These are phyloP conservation scores for Hemicordylus capensis DNA, from an alignment of 2,113 vertebrate genomes.

Conservation along the genomic window DNA sequence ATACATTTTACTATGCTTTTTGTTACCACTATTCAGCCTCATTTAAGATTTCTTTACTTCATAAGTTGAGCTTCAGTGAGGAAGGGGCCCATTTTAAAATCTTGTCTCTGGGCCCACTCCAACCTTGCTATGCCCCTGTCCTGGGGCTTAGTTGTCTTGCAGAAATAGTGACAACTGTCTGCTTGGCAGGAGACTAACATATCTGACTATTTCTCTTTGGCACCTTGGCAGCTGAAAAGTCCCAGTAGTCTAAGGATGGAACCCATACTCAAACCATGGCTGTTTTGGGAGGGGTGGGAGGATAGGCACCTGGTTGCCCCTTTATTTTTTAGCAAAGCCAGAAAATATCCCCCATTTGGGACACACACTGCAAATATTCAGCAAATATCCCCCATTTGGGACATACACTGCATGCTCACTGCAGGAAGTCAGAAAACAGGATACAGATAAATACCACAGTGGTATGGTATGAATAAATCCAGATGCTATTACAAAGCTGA, in stretches of 20 bases:
- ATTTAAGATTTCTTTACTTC: no score
- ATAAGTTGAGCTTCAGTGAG: no score
- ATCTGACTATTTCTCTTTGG: no score
- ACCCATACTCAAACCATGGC: neutral
- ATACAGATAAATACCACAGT: constrained; percentile 23
- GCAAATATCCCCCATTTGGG: neutral
- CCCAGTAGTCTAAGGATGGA: neutral
- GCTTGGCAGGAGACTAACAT: neutral
- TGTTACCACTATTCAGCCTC: no score
- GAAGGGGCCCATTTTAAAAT: no score
- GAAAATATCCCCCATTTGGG: no score
- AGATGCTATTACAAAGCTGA: neutral
- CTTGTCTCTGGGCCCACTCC: no score
- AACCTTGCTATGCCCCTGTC: no score
- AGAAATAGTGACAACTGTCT: neutral
- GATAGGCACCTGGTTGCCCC: neutral
- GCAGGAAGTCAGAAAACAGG: neutral
- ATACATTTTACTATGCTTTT: no score
- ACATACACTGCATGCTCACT: neutral
- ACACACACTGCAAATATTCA: no score
- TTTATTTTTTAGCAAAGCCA: neutral
- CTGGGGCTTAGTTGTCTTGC: neutral
- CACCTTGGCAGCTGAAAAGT: neutral
- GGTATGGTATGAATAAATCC: constrained; percentile 10
- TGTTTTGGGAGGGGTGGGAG: neutral